phyloP scores from a whole-genome alignment of 1,140 invertebrate species.

The Pectinophora gossypiella region DNA sequence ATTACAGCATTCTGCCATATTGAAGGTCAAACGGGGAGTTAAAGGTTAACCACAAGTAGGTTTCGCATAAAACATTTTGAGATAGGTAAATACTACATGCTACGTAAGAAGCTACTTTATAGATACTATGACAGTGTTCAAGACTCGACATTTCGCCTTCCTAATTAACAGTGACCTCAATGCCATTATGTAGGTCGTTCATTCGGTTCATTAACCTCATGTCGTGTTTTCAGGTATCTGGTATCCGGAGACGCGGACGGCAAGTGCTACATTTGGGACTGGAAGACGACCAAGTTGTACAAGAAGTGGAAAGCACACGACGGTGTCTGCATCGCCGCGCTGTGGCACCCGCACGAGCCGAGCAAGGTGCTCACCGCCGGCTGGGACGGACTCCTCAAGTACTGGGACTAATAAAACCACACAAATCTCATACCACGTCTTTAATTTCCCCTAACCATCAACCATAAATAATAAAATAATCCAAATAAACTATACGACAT shows the following conservation, averaged over 20 bases:
- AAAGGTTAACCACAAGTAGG: too few species aligned
- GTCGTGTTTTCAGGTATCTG: slow-evolving; percentile 87
- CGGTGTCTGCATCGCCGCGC: slow-evolving; percentile 93
- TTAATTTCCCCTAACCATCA: slow-evolving; percentile 55
- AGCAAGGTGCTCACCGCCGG: slow-evolving; percentile 97
- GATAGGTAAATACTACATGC: too few species aligned
- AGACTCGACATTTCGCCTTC: too few species aligned
- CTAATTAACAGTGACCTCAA: too few species aligned
- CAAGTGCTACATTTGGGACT: slow-evolving; percentile 99
- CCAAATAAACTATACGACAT: slow-evolving; percentile 60
- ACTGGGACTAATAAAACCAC: slow-evolving; percentile 90
- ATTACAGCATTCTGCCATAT: too few species aligned
- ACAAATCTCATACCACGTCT: slow-evolving; percentile 22
- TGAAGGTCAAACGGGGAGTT: too few species aligned
- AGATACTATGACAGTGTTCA: too few species aligned
- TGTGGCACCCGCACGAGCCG: slow-evolving; percentile 99
- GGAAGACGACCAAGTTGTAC: slow-evolving; percentile 98
- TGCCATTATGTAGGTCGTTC: too few species aligned
- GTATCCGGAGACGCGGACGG: slow-evolving; percentile 99
- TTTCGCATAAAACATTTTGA: too few species aligned
- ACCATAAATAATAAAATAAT: slow-evolving; percentile 48
- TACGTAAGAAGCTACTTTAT: too few species aligned
- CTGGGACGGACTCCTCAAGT: slow-evolving; percentile 99
- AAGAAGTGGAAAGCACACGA: slow-evolving; percentile 99
- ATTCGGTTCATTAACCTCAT: too few species aligned